Conservation (phyloP, 2,888 invertebrate genomes). For the Nephrotoma appendiculata region DNA sequence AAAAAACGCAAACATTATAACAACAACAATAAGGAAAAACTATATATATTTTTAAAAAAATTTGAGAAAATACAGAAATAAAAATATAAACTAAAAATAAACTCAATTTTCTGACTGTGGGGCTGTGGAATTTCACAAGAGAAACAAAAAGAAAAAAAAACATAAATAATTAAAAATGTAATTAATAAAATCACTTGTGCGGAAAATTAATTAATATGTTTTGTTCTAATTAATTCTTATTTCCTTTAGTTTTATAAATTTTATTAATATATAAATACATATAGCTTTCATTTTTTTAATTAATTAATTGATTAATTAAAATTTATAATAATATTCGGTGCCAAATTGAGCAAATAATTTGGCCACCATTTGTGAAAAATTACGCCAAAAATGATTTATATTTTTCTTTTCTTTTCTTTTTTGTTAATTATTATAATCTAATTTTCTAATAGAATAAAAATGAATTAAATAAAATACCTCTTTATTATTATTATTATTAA, state of each 20-base stretch:
- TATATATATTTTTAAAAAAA: neutral
- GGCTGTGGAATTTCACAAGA: constrained; percentile 2
- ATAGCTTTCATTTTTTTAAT: neutral
- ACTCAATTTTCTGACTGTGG: neutral
- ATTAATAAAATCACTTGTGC: neutral
- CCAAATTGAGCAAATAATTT: neutral
- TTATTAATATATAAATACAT: neutral
- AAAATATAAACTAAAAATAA: neutral
- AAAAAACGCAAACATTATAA: neutral
- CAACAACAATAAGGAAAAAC: neutral
- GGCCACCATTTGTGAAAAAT: neutral
- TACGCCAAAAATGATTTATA: neutral
- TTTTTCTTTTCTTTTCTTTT: neutral
- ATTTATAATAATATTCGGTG: neutral
- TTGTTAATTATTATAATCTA: neutral
- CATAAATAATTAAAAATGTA: neutral
- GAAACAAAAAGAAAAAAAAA: neutral
- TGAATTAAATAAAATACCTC: neutral
- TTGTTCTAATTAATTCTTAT: neutral
- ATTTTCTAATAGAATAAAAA: neutral
- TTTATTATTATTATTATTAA: neutral
- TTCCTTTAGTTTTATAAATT: neutral
- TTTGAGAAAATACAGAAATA: neutral
- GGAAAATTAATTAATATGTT: neutral
- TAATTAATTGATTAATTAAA: neutral